Conservation (phyloP, 2,113 vertebrate genomes). For the Syngnathus floridae region DNA sequence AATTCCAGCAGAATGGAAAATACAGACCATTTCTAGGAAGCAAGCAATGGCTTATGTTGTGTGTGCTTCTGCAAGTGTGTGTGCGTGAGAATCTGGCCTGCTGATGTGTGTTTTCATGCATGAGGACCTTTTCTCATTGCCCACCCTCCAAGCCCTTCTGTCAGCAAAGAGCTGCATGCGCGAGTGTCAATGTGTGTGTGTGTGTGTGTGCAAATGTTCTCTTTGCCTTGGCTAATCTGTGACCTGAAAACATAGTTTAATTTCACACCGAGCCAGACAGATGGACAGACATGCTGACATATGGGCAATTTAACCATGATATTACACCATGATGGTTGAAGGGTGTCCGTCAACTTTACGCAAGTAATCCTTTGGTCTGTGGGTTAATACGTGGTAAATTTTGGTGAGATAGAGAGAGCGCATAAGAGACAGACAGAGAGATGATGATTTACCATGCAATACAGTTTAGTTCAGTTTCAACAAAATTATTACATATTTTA, state of each 20-base stretch:
- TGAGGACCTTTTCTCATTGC: constrained; percentile 64
- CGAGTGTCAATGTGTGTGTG: constrained; percentile 14
- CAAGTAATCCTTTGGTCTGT: neutral
- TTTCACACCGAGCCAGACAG: constrained; percentile 54
- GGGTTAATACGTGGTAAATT: neutral
- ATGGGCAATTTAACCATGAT: constrained; percentile 46
- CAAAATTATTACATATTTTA: too few species aligned
- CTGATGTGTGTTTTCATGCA: constrained; percentile 58
- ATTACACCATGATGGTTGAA: constrained; percentile 25
- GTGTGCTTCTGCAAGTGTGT: constrained; percentile 12
- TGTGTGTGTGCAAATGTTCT: constrained; percentile 26
- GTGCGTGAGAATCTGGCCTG: constrained; percentile 19
- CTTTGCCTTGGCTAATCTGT: constrained; percentile 43
- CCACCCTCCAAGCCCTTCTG: constrained; percentile 51
- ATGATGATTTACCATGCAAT: too few species aligned
- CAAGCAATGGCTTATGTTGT: constrained; percentile 2
- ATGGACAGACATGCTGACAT: constrained; percentile 49
- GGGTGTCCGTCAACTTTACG: constrained; percentile 1
- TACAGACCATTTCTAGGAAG: neutral
- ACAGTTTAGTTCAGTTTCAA: too few species aligned
- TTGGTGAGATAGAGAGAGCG: too few species aligned
- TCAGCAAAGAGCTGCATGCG: constrained; percentile 37
- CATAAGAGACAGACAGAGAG: too few species aligned
- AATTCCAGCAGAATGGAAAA: neutral
- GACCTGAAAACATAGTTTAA: constrained; percentile 61